These are phyloP conservation scores for Acanthurus lineatus DNA, from an alignment of 2,797 vertebrate species.

Conservation along the genomic window DNA sequence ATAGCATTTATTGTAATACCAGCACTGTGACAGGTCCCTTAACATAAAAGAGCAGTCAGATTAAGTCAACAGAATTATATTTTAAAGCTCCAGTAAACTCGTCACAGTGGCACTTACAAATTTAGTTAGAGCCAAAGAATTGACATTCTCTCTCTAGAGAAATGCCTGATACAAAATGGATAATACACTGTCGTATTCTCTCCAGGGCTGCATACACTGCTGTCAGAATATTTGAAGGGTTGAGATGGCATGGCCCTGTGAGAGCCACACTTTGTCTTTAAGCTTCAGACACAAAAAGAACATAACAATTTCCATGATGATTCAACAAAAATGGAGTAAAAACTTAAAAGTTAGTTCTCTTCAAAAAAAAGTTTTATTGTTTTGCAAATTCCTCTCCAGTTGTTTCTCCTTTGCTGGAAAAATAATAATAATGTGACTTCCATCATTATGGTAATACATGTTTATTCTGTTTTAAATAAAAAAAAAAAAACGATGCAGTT, in stretches of 20 bases:
- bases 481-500: constrained; percentile 25
- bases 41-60: constrained; percentile 42
- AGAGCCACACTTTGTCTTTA: constrained; percentile 1
- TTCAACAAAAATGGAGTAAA: constrained; percentile 24
- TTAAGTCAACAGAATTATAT: constrained; percentile 28
- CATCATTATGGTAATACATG: constrained; percentile 45
- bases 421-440: constrained; percentile 35
- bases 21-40: constrained; percentile 20
- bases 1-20: constrained; percentile 34
- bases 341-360: background rate
- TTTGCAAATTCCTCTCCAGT: background rate
- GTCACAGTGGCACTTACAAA: constrained; percentile 4
- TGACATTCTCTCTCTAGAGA: constrained; percentile 12
- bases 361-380: no score
- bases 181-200: background rate
- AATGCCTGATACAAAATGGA: constrained; percentile 32
- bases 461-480: background rate
- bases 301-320: constrained; percentile 7
- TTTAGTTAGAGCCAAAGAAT: constrained; percentile 17
- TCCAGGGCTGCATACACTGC: constrained; percentile 6
- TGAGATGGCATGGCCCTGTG: background rate
- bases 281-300: background rate
- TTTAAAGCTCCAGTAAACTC: constrained; percentile 18
- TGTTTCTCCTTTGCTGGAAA: constrained; percentile 28
- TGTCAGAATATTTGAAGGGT: constrained; percentile 20